A percentile compares a stretch with the other conserved stretches of the same genome.
Conservation (phyloP, 2,797 vertebrate species). For the Tinamus major region DNA sequence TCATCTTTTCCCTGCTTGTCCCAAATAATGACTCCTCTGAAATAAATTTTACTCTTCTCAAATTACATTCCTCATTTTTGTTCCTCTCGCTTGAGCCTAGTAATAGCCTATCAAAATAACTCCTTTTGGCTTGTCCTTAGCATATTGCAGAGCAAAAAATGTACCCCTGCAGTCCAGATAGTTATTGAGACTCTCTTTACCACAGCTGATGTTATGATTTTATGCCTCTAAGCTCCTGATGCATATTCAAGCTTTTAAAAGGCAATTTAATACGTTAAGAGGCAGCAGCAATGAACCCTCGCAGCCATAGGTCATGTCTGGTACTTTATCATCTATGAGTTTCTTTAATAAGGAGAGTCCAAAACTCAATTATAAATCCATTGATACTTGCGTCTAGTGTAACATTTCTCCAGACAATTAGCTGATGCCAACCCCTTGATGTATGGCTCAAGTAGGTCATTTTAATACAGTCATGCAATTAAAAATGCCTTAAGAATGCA, state of each 20-base stretch:
- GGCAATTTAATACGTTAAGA: conserved; percentile 25
- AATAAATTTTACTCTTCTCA: conserved; percentile 7
- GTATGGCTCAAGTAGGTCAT: background rate
- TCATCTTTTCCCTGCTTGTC: background rate
- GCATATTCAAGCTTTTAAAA: conserved; percentile 55
- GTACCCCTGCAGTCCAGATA: conserved; percentile 30
- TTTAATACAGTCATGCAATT: background rate
- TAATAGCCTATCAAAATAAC: background rate
- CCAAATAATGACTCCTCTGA: background rate
- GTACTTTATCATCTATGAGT: background rate
- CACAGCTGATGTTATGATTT: conserved; percentile 33
- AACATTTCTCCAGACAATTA: background rate
- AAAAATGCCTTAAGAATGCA: background rate
- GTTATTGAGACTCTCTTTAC: conserved; percentile 41
- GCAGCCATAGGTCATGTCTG: background rate
- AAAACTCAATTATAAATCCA: fast-evolving
- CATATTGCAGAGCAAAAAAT: background rate
- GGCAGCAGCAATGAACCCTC: conserved; percentile 22
- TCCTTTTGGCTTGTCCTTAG: conserved; percentile 41
- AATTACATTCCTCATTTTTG: conserved; percentile 21
- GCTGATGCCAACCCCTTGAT: background rate
- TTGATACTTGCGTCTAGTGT: background rate
- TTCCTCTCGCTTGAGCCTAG: conserved; percentile 12
- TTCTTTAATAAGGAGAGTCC: background rate
- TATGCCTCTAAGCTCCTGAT: conserved; percentile 67